Percentiles rank a stretch among this genome's conserved stretches.
phyloP scores from a whole-genome alignment of 2,797 vertebrate genomes.

The Tamandua tetradactyla region DNA sequence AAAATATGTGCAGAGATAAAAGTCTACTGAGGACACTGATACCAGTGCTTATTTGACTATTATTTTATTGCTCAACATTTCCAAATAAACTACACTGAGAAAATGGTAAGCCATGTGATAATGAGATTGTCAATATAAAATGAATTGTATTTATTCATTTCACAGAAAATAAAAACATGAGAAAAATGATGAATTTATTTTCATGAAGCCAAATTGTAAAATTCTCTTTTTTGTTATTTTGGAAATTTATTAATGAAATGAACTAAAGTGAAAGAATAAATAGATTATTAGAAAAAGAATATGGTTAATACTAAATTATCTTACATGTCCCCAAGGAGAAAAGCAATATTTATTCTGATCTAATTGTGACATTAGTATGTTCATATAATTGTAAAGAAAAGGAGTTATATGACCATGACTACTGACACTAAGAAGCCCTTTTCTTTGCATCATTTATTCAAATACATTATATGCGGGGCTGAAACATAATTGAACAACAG shows the following conservation, averaged over 20 bases:
- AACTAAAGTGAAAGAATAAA: constrained; percentile 11
- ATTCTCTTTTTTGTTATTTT: neutral
- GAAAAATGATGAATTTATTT: neutral
- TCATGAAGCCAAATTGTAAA: neutral
- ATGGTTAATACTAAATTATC: neutral
- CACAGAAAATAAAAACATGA: neutral
- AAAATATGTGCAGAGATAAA: neutral
- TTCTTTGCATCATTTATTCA: neutral
- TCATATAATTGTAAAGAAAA: neutral
- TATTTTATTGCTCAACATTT: neutral
- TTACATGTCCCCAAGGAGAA: neutral
- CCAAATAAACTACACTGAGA: neutral
- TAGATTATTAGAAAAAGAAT: neutral
- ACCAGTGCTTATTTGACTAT: neutral
- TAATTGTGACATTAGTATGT: neutral
- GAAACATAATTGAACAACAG: neutral
- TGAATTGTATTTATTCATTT: neutral
- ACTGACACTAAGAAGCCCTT: neutral
- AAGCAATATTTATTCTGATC: neutral
- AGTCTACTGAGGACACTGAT: neutral
- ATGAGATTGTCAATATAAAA: neutral
- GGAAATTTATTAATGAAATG: neutral
- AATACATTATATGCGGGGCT: neutral
- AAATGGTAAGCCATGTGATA: neutral
- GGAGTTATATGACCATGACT: neutral